Conservation (phyloP, 2,113 vertebrate genomes). For the Pangasianodon hypophthalmus region DNA sequence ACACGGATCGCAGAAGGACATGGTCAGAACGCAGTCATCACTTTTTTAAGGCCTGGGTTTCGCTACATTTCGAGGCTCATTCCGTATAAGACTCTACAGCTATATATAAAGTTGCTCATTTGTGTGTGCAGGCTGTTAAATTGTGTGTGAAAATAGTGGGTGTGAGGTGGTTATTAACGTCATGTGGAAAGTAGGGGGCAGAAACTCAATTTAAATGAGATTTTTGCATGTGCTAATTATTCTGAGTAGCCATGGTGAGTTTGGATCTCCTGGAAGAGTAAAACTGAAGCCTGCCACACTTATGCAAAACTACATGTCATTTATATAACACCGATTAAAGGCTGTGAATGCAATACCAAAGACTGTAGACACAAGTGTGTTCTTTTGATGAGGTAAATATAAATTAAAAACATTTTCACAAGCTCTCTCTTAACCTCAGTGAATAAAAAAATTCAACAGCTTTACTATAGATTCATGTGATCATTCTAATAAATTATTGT, state of each 20-base stretch:
- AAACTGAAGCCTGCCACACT: background rate
- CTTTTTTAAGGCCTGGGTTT: background rate
- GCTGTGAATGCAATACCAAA: background rate
- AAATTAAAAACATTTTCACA: too few relatives aligned
- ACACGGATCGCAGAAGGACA: background rate
- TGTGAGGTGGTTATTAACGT: background rate
- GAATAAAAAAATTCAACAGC: background rate
- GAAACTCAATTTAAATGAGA: background rate
- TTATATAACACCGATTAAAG: background rate
- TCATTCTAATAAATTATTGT: too few relatives aligned
- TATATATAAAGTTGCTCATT: background rate
- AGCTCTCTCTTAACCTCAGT: background rate
- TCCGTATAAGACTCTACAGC: background rate
- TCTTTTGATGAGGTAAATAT: background rate
- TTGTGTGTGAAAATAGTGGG: conserved; percentile 4
- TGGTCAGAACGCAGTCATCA: background rate
- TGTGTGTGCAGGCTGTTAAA: background rate
- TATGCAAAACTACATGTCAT: background rate
- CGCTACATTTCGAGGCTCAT: background rate
- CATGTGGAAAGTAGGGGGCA: background rate
- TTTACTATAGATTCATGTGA: too few relatives aligned
- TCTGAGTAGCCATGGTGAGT: background rate
- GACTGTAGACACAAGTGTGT: background rate
- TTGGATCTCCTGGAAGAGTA: background rate
- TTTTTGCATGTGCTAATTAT: conserved; percentile 3